Percentiles rank a stretch among this genome's conserved stretches.
Evolutionary conservation across 2,888 invertebrate species (phyloP).

Genomic region (Epistrophella euchroma): DNA sequence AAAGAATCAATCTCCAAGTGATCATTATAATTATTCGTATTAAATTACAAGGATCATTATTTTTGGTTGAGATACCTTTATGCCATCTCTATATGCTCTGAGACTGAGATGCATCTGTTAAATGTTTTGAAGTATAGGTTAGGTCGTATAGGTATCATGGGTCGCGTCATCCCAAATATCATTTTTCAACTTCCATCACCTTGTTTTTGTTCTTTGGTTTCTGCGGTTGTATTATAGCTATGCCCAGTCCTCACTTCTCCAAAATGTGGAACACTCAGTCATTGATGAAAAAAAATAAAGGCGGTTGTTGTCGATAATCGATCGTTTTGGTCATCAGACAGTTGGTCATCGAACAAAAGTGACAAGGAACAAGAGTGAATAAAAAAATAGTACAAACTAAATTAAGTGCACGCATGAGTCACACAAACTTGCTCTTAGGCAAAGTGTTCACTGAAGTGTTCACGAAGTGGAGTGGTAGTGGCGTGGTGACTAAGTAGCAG

Average conservation of each 20-base stretch:
- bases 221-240: background rate
- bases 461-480: too few relatives aligned
- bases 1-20: conserved; percentile 65
- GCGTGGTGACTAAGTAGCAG: too few relatives aligned
- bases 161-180: conserved; percentile 40
- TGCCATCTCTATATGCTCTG: background rate
- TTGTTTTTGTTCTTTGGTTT: conserved; percentile 9
- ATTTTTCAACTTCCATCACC: conserved; percentile 54
- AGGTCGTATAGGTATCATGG: conserved; percentile 9
- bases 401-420: background rate
- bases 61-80: conserved; percentile 17
- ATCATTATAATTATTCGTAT: conserved; percentile 68
- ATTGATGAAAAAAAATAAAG: conserved; percentile 43
- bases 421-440: background rate
- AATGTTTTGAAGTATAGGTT: background rate
- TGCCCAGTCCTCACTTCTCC: background rate
- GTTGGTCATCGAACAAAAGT: conserved; percentile 60
- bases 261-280: conserved; percentile 39
- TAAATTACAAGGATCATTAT: conserved; percentile 73
- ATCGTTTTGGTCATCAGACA: conserved; percentile 73
- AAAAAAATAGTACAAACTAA: background rate
- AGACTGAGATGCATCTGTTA: conserved; percentile 51
- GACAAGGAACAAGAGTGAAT: conserved; percentile 35
- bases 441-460: too few relatives aligned
- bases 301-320: conserved; percentile 68